Percentiles rank a stretch among this genome's conserved stretches.
These are phyloP conservation scores for Spinus olivaceus DNA, from an alignment of 2,797 vertebrate genomes.

Conservation along the genomic window DNA sequence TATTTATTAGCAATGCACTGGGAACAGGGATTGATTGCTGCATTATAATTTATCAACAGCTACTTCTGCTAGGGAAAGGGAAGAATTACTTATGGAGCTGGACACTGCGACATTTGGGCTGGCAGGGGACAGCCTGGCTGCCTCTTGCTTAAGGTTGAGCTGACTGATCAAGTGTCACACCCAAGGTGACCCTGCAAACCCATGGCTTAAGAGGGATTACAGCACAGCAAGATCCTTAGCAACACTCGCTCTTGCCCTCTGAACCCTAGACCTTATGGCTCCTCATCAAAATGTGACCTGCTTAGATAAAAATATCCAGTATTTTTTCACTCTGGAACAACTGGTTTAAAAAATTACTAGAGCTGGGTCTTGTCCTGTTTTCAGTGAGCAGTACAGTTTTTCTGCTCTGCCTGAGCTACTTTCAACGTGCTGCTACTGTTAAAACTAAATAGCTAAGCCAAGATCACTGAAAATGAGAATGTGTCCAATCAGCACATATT, in stretches of 20 bases:
- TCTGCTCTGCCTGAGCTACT: neutral
- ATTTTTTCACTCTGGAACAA: slow-evolving; percentile 3
- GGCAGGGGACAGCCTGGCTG: neutral
- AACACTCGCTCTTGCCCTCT: neutral
- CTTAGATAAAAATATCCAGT: slow-evolving; percentile 32
- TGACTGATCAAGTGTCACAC: slow-evolving; percentile 33
- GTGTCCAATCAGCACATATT: neutral
- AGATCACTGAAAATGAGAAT: neutral
- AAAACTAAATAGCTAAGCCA: neutral
- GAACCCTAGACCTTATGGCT: slow-evolving; percentile 39
- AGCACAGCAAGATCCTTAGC: neutral
- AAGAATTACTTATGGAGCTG: neutral
- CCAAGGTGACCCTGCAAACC: slow-evolving; percentile 36
- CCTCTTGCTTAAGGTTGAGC: slow-evolving; percentile 7
- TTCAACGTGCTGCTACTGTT: neutral
- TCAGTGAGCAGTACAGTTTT: neutral
- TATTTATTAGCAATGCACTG: neutral
- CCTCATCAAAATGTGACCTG: slow-evolving; percentile 37
- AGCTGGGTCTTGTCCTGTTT: neutral
- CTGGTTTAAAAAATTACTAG: neutral
- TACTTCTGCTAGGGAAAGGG: neutral
- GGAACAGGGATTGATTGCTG: neutral
- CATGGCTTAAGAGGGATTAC: slow-evolving; percentile 43
- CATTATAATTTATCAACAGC: neutral
- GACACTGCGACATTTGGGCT: neutral